Base-by-base conservation (phyloP, 2,888 invertebrate species). In the Dinocampus coccinellae region DNA sequence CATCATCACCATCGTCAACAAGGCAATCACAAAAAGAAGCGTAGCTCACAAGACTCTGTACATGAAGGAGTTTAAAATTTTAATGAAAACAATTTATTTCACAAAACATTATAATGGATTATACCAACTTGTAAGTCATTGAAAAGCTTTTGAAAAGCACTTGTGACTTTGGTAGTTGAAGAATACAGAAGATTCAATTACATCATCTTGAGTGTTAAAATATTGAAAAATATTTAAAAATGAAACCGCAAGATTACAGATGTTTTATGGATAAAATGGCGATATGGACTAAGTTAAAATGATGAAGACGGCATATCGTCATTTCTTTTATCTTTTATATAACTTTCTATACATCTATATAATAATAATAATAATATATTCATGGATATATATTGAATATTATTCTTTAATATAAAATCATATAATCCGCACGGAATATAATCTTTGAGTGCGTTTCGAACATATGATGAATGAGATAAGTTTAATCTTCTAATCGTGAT, bases 11-110 rank as follows among this genome's bases (percentile, higher is more conserved):
- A 80, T 53, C 82, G 84, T 74, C 81, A 80, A 52, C 84, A 84
- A 62, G 81, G 80, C 39, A 85, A 85, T 63, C 82, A 86, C 69
- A 85, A 84, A 78, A 85, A 85, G 80, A 85, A 85, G 81, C 85
- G 85, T 55, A 85, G 82, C 73, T 86, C 85, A 58, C 84, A 85
- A 70, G 78, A 83, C 72, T 85, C 85, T 58, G 82, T 85, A 68
- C 79, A 82, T 75, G 85, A 84, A 76, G 85, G 84, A 78, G 85
- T 85, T 82, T 85, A 84, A 85, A n/a, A 52, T 29, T 64, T n/a
- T 22, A 1, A 69, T 6, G 9, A 29, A 33, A 36, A 3, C 13
- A 39, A 10, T 11, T 34, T 16, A 34, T 34, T 16, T 34, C 10
- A 2, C 16, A 9, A 58, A 7, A 10, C 9, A 58, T 33, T 26